Evolutionary conservation across 2,113 vertebrate species (phyloP).

Genomic region (Taxidea taxus): DNA sequence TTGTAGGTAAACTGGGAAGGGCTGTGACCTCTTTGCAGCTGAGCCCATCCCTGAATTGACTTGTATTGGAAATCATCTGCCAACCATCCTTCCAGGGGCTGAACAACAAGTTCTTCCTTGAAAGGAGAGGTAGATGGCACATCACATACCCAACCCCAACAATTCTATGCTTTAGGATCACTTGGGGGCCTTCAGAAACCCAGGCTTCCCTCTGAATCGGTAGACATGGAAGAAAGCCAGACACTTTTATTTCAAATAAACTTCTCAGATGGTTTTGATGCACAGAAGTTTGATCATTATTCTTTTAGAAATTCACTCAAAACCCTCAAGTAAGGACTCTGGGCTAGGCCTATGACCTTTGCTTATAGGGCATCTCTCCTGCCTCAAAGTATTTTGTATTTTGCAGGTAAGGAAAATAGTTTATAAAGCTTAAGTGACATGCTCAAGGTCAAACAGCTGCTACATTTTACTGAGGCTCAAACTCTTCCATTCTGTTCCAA

Average conservation of each 20-base stretch:
- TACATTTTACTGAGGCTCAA: neutral
- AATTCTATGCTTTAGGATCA: neutral
- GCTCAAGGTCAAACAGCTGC: neutral
- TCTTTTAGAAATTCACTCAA: slow-evolving; percentile 2
- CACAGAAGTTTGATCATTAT: neutral
- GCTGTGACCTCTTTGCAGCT: neutral
- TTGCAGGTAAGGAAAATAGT: slow-evolving; percentile 35
- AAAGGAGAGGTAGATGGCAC: neutral
- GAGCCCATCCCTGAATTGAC: neutral
- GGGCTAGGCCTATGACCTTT: neutral
- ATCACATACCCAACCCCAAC: neutral
- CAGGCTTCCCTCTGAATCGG: neutral
- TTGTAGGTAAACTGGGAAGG: neutral
- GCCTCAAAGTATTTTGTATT: neutral
- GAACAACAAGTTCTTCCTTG: neutral
- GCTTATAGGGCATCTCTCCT: neutral
- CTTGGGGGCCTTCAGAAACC: neutral
- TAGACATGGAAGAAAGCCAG: neutral
- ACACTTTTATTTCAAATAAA: neutral
- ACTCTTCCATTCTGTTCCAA: neutral
- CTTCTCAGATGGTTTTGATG: neutral
- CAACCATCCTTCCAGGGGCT: neutral
- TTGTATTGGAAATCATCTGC: neutral
- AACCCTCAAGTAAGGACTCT: neutral
- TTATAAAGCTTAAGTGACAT: neutral